These are phyloP conservation scores for Episyrphus balteatus DNA, from an alignment of 1,140 invertebrate species.

Conservation along the genomic window DNA sequence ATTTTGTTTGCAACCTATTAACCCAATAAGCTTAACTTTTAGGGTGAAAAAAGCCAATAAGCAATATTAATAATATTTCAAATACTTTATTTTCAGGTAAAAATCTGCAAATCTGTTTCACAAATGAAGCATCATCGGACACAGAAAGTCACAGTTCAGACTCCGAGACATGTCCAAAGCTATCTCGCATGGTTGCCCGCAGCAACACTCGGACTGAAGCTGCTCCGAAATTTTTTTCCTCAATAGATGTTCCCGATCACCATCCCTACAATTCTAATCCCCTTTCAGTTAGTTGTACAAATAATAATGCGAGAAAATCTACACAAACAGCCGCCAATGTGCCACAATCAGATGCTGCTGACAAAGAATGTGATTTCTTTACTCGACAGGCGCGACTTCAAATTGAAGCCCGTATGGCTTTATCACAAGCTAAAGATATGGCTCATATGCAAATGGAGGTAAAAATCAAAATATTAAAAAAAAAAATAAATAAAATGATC, in stretches of 20 bases:
- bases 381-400: slow-evolving; percentile 72
- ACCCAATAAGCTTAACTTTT: too few relatives aligned
- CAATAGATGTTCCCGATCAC: slow-evolving; percentile 14
- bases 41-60: too few relatives aligned
- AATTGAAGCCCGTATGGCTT: slow-evolving; percentile 77
- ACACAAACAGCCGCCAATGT: slow-evolving; percentile 34
- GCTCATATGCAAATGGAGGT: slow-evolving; percentile 89
- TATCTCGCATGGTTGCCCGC: slow-evolving; percentile 11
- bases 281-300: slow-evolving; percentile 20
- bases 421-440: slow-evolving; percentile 85
- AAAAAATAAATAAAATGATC: too few relatives aligned
- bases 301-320: slow-evolving; percentile 6
- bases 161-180: slow-evolving; percentile 41
- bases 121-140: slow-evolving; percentile 85
- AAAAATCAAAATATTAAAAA: slow-evolving; percentile 6
- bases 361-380: slow-evolving; percentile 60
- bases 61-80: too few relatives aligned
- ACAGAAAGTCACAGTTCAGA: slow-evolving; percentile 63
- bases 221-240: slow-evolving; percentile 3
- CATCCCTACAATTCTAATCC: slow-evolving; percentile 41
- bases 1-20: too few relatives aligned
- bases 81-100: slow-evolving; percentile 56
- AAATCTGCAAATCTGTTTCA: slow-evolving; percentile 90
- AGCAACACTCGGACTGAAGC: slow-evolving; percentile 5
- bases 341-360: slow-evolving; percentile 32